Base-by-base conservation (phyloP, 2,888 invertebrate genomes). In the Tenthredo notha region DNA sequence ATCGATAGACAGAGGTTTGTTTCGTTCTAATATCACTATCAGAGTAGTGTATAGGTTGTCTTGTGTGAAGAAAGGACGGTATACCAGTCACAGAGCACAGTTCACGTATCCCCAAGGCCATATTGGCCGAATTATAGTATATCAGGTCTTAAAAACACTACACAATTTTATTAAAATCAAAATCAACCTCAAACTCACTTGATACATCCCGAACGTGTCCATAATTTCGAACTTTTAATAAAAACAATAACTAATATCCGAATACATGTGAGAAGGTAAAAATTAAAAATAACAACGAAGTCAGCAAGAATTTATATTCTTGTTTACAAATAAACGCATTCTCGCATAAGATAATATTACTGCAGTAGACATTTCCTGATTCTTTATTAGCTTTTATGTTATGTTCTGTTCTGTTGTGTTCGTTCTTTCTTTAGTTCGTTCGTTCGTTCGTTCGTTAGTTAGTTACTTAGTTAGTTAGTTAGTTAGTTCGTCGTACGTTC, bases 161-260 rank as follows among this genome's bases (percentile, higher is more conserved):
- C 21, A 7, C n/a, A 9, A 18, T 33, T 9, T n/a, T 15, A 2
- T 6, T 43, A 61, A 43, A 33, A 2, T 6, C 21, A 61, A 43
- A 40, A 43, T 12, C 18, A 15, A 25, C 40, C 29, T n/a, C 18
- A 74, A 86, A 93, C 93, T 93, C 92, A 93, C 93, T 93, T 93
- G 93, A 87, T 92, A 93, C 91, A 93, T 92, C 90, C 92, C 92
- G 90, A 90, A 93, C 90, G 92, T 91, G 91, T 93, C 93, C 93
- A 93, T 93, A 90, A 87, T 90, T 82, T 37, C 9, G 40, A 37
- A 70, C 70, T n/a, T n/a, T 43, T 25, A 18, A 70, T 37, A 43
- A 74, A 29, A 47, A 77, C 25, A 50, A 75, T 29, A 50, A 50
- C 33, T 15, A 75, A 21, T 18, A 50, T 50, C 15, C 18, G 15